These are phyloP conservation scores for Aporophyla nigra DNA, from an alignment of 2,888 invertebrate genomes.

Conservation along the genomic window DNA sequence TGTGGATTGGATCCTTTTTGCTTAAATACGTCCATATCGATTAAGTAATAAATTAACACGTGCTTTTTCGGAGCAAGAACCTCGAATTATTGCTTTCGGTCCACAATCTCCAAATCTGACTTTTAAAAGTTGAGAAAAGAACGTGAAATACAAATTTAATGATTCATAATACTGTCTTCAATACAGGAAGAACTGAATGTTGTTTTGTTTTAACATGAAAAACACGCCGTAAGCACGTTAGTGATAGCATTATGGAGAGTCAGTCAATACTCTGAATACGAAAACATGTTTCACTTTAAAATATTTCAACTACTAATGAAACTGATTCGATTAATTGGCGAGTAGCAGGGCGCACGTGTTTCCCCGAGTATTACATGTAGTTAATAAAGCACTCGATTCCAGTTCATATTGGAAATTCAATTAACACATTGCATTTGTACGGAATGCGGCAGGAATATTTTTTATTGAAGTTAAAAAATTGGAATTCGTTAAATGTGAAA, in stretches of 20 bases:
- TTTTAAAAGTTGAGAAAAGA: neutral
- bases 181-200: neutral
- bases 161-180: neutral
- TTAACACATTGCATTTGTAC: neutral
- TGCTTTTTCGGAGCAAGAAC: neutral
- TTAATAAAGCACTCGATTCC: neutral
- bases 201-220: neutral
- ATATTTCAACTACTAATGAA: neutral
- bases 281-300: constrained; percentile 1
- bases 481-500: too few relatives aligned
- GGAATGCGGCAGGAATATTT: neutral
- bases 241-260: neutral
- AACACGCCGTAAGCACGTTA: neutral
- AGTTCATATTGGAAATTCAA: neutral
- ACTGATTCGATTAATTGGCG: neutral
- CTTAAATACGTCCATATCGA: too few relatives aligned
- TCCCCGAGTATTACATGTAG: neutral
- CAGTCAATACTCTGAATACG: neutral
- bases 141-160: neutral
- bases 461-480: neutral
- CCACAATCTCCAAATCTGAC: neutral
- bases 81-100: neutral
- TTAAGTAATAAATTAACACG: too few relatives aligned
- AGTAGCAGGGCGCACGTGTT: neutral
- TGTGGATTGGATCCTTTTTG: too few relatives aligned